Base-by-base conservation (phyloP, 2,888 invertebrate species). In the Dysmachus trigonus region DNA sequence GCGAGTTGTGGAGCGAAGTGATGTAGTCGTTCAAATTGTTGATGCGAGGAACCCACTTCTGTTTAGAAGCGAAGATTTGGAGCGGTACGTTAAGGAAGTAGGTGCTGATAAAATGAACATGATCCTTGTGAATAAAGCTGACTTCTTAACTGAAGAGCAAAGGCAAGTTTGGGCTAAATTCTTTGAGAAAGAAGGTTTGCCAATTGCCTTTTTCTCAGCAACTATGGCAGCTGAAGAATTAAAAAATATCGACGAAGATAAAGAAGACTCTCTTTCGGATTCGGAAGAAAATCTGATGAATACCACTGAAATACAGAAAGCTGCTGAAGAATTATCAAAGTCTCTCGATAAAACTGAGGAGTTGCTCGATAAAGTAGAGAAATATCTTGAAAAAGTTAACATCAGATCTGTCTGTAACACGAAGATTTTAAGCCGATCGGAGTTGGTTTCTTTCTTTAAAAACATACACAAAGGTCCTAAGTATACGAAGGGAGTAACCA, bases 1-100 rank as follows among this genome's bases (percentile, higher is more conserved):
- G 99, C 94, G 99, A 89, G 99, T 99, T 0, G 95, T 99, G n/a
- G 99, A 99, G 91, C 95, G 97, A 89, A 97, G 98, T 90, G 98
- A 99, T 92, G 94, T 99, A 0, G 94, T 99, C 18, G 95, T 98
- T 15, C 97, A 99, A 92, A 97, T 99, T 88, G 96, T 99, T 15
- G 99, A 99, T 93, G 98, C 98, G 0, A 94, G 99, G 88, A 98
- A 99, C 93, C 99, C 99, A 0, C 92, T 99, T 76, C 92, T 99
- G 7, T 99, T 98, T 90, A 95, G 98, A 85, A 98, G 98, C 92
- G 95, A 95, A 90, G 99, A 99, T 93, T 93, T 99, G 85, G 98
- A 98, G 89, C 92, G 92, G 18, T 98, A 98, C 91, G 97, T 97
- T 0, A 94, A 94, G 88, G 97, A 98, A 92, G 94, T 97, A 0